Evolutionary conservation across 2,888 invertebrate genomes (phyloP).

Genomic region (Cerastoderma edule): DNA sequence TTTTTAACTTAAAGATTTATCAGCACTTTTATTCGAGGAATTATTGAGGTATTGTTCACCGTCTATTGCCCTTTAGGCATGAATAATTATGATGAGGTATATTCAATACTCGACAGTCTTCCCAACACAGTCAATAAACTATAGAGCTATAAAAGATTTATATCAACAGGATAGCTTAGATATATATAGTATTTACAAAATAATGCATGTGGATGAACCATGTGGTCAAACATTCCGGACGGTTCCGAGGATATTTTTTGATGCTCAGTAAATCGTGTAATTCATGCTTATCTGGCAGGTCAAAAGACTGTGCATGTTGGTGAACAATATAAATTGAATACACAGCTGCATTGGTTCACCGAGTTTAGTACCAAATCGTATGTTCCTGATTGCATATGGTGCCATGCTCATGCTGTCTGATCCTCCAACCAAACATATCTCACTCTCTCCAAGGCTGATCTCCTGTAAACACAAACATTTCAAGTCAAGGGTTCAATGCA

Average conservation of each 20-base stretch:
- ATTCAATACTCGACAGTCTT: background rate
- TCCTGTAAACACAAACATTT: conserved; percentile 87
- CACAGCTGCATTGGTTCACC: conserved; percentile 87
- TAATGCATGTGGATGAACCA: background rate
- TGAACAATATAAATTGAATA: background rate
- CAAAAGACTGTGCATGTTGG: background rate
- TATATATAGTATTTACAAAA: background rate
- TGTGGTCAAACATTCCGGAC: background rate
- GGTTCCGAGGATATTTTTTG: background rate
- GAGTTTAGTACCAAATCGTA: conserved; percentile 94
- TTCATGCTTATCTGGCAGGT: background rate
- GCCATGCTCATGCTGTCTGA: conserved; percentile 97
- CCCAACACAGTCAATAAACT: background rate
- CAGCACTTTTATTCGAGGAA: background rate
- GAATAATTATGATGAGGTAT: background rate
- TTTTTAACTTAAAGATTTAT: background rate
- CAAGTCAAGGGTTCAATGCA: background rate
- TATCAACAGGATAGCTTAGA: background rate
- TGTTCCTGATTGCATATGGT: conserved; percentile 91
- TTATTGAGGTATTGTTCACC: background rate
- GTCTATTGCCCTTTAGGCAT: background rate
- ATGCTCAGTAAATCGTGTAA: background rate
- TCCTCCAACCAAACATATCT: conserved; percentile 95
- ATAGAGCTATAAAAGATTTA: too few relatives aligned
- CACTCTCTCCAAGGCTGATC: conserved; percentile 92